Base-by-base conservation (phyloP, 1,140 invertebrate species). In the Diorhabda sublineata region DNA sequence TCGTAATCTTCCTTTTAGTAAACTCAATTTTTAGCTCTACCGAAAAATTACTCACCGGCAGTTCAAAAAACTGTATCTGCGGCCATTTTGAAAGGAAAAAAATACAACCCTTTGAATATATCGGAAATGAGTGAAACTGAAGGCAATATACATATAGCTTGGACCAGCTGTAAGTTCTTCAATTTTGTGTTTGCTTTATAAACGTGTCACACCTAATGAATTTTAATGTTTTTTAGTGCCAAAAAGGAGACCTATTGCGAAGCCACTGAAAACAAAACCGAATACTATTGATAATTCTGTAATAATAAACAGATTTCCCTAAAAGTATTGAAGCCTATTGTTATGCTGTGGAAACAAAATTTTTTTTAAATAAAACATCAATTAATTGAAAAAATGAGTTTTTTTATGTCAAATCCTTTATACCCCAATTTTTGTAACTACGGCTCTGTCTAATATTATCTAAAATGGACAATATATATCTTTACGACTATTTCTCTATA, bases 21-120 rank as follows among this genome's bases (percentile, higher is more conserved):
- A 26, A 26, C 26, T 26, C 26, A 26, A 56, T 62, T 76, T 74
- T 61, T 60, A 79, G 78, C 74, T 70, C 43, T 78, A 45, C 74
- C 77, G 6, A 73, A 71, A 26, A 78, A 76, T 68, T 78, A 75
- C 65, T 69, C 78, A 7, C 61, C 64, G 43, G 59, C 70, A 2
- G 58, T 80, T 42, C 73, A 78, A 71, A 76, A 79, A 68, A 73
- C 77, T 6, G 76, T 75, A 11, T 76, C 77, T 6, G 69, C 72
- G 3, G 73, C 73, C 6, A 73, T 79, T 41, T 66, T 79, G 5
- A 75, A 76, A 56, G 68, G 73, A 63, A 64, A 66, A 44, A 69
- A 58, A 67, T 71, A 66, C 52, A 64, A 65, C 61, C 45, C 68
- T 2, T 9, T 68, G n/a, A 61, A 74, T 42, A 71, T 72, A 71